Base-by-base conservation (phyloP, 2,888 invertebrate species). In the Chrysolina oricalcia region DNA sequence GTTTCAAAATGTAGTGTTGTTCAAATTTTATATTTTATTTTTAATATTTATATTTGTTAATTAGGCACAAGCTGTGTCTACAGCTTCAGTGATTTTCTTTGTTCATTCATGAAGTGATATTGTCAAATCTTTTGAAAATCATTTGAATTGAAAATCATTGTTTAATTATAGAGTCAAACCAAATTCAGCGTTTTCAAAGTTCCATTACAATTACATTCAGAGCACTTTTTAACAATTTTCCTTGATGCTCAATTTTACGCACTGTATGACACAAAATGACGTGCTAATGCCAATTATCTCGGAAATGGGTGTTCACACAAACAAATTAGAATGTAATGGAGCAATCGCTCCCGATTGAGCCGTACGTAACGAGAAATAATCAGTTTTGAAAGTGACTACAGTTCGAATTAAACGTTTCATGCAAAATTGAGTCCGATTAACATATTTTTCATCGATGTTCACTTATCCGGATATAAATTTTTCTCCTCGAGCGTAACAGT, bases 361-460 rank as follows among this genome's bases (percentile, higher is more conserved):
- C 35, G 59, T 35, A n/a, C 59, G 40, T 35, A 41, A 50, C 70
- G 21, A 27, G 21, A 21, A 76, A 76, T 68, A 75, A 76, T 65
- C 70, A 70, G 70, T 71, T 76, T 50, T 65, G 50, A 69, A 41
- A 70, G 70, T 35, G 69, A 59, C 74, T 68, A 75, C 74, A 75
- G 72, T 78, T 70, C 50, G 72, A 74, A 76, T 74, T 73, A 71
- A 75, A 76, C 76, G 74, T 74, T 73, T 76, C 75, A 77, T 75
- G 75, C 72, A 46, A 69, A 79, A 78, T 80, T 76, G 76, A 79
- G 65, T 73, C 46, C 72, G 69, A 79, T 80, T 79, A 73, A 74
- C 77, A 76, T 74, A 74, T 79, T 78, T 71, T 73, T 73, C 72
- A 72, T 67, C 43, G 66, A 70, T 70, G 67, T 64, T 63, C 69